Percentiles rank a stretch among this genome's conserved stretches.
Evolutionary conservation across 2,797 vertebrate genomes (phyloP).

Genomic region (Emys orbicularis): DNA sequence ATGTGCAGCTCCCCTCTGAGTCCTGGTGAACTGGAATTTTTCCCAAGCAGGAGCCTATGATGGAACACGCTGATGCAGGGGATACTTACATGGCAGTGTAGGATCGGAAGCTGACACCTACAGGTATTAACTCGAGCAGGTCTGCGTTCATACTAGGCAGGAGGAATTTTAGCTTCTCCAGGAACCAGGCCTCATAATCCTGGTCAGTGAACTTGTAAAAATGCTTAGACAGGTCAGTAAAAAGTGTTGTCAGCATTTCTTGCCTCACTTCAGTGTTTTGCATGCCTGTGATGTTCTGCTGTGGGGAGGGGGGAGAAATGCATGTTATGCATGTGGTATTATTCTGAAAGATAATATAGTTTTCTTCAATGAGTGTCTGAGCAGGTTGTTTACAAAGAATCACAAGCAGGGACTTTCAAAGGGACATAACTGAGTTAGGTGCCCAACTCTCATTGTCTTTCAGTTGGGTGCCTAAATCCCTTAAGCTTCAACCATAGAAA

Average conservation of each 20-base stretch:
- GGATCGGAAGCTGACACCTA: conserved; percentile 16
- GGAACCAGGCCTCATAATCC: conserved; percentile 29
- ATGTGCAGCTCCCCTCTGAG: not conserved
- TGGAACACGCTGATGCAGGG: not conserved
- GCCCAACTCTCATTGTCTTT: too few relatives aligned
- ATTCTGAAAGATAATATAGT: not conserved
- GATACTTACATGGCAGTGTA: conserved; percentile 47
- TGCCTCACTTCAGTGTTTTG: not conserved
- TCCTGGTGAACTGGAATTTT: not conserved
- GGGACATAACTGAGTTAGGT: not conserved
- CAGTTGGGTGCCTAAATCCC: not conserved
- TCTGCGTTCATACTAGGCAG: conserved; percentile 32
- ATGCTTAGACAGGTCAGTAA: not conserved
- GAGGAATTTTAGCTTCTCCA: conserved; percentile 13
- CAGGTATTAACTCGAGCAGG: conserved; percentile 18
- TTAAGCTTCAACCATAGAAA: not conserved
- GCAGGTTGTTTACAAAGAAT: not conserved
- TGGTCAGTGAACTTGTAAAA: conserved; percentile 7
- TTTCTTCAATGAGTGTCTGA: not conserved
- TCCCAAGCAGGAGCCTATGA: not conserved
- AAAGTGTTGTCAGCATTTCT: not conserved
- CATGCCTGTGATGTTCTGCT: not conserved
- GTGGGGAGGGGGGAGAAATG: not conserved
- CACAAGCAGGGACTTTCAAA: not conserved
- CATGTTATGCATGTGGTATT: not conserved